phyloP scores from a whole-genome alignment of 2,888 invertebrate species.

The Tenthredo livida region DNA sequence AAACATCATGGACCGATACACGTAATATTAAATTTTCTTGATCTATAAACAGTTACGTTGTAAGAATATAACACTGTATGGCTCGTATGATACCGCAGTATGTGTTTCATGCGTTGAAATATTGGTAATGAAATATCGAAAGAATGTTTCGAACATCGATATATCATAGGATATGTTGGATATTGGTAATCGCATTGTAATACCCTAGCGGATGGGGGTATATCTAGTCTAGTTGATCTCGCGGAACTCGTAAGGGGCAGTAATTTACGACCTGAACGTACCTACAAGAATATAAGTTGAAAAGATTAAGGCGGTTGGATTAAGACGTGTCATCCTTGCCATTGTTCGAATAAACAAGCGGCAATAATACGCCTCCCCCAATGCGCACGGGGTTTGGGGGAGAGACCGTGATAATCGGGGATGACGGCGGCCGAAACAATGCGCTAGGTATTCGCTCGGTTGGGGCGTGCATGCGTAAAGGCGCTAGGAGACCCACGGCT shows the following conservation, averaged over 20 bases:
- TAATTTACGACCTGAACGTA: conserved; percentile 29
- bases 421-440: conserved; percentile 74
- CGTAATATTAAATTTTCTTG: not conserved
- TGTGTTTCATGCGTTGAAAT: not conserved
- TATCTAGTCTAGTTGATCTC: not conserved
- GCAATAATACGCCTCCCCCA: conserved; percentile 54
- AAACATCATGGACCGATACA: not conserved
- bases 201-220: not conserved
- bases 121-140: not conserved
- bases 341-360: conserved; percentile 56
- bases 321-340: conserved; percentile 56
- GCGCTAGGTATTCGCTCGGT: conserved; percentile 66
- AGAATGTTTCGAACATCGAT: not conserved
- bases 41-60: not conserved
- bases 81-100: not conserved
- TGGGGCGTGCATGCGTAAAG: conserved; percentile 63
- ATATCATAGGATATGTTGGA: not conserved
- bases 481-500: conserved; percentile 59
- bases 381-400: conserved; percentile 44
- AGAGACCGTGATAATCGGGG: conserved; percentile 68
- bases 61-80: not conserved
- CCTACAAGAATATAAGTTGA: conserved; percentile 30
- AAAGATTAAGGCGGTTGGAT: conserved; percentile 53
- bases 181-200: not conserved
- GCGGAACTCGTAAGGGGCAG: not conserved